Conservation (phyloP, 1,140 invertebrate species). For the Anastrepha obliqua region DNA sequence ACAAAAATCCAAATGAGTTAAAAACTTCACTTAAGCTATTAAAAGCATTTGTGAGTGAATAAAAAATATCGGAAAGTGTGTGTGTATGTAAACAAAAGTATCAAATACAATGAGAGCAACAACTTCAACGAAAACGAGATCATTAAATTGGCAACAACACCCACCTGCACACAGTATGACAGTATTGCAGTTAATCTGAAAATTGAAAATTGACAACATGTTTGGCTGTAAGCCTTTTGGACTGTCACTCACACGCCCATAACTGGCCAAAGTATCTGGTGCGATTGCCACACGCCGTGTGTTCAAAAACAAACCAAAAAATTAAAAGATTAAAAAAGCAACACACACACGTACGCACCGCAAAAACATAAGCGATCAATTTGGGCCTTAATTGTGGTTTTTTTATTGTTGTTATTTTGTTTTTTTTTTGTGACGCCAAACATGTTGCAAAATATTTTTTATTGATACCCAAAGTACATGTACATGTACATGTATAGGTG, state of each 20-base stretch:
- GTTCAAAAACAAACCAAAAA: not conserved
- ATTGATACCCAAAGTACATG: not conserved
- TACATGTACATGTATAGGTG: too few species aligned
- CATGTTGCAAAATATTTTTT: slow-evolving; percentile 16
- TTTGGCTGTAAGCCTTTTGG: not conserved
- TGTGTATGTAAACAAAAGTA: not conserved
- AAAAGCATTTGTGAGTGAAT: not conserved
- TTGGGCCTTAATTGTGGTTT: not conserved
- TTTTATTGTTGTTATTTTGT: not conserved
- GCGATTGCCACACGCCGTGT: slow-evolving; percentile 7
- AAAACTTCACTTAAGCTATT: not conserved
- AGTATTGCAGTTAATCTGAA: not conserved
- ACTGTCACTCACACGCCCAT: slow-evolving; percentile 1
- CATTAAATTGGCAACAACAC: slow-evolving; percentile 35
- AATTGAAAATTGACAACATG: not conserved
- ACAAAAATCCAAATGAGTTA: not conserved
- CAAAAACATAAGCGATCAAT: not conserved
- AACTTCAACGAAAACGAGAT: slow-evolving; percentile 23
- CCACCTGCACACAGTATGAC: slow-evolving; percentile 11
- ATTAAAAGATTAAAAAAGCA: not conserved
- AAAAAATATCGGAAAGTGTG: not conserved
- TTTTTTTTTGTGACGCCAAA: not conserved
- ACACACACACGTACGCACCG: too few species aligned
- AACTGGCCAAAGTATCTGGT: not conserved
- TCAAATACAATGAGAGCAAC: not conserved